Percentiles rank a stretch among this genome's conserved stretches.
Evolutionary conservation across 2,113 vertebrate genomes (phyloP).

Genomic region (Alethe castanea): DNA sequence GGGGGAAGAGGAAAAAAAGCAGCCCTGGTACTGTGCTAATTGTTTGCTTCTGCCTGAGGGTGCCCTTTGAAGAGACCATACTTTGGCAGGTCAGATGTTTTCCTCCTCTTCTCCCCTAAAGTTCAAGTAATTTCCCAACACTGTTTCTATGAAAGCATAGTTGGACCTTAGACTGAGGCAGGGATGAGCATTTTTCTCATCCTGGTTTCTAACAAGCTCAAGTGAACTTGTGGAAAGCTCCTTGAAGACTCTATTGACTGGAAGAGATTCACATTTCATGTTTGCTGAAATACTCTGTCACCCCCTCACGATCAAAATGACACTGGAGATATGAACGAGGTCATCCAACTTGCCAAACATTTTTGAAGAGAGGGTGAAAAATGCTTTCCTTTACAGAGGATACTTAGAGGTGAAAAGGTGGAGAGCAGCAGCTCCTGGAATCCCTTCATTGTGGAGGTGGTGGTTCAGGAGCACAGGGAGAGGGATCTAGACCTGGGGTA

Average conservation of each 20-base stretch:
- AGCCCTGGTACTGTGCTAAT: background rate
- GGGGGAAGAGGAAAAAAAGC: background rate
- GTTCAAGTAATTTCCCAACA: background rate
- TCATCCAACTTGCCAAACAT: conserved; percentile 1
- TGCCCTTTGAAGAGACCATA: background rate
- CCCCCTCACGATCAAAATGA: background rate
- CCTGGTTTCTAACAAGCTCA: background rate
- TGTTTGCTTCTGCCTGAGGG: background rate
- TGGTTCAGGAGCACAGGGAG: background rate
- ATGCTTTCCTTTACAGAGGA: background rate
- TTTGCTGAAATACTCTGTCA: conserved; percentile 46
- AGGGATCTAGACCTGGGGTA: background rate
- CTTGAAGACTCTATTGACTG: background rate
- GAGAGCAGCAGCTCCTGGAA: background rate
- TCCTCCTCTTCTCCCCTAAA: background rate
- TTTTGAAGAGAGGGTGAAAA: conserved; percentile 14
- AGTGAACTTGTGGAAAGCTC: background rate
- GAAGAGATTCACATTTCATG: conserved; percentile 9
- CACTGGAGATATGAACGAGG: background rate
- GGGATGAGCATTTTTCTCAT: background rate
- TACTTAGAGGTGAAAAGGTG: conserved; percentile 16
- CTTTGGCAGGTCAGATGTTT: background rate
- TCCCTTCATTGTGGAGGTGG: background rate
- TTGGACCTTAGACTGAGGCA: background rate
- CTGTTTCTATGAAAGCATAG: background rate